Percentiles rank a stretch among this genome's conserved stretches.
Evolutionary conservation across 2,113 vertebrate species (phyloP).

Genomic region (Ceyx cyanopectus): DNA sequence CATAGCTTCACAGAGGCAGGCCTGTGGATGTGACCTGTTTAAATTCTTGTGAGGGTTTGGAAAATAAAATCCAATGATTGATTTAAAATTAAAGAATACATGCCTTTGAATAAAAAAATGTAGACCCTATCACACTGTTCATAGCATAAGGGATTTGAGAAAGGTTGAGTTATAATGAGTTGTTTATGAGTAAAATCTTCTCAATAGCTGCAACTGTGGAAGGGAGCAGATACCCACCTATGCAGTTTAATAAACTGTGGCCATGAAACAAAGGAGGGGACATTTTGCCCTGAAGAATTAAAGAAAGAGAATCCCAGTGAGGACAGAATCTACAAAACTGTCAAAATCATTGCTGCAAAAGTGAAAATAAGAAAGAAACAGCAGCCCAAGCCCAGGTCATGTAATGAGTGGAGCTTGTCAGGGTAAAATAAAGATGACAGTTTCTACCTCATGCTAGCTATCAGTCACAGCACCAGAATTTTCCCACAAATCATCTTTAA

Average conservation of each 20-base stretch:
- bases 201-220: background rate
- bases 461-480: background rate
- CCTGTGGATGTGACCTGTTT: background rate
- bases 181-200: background rate
- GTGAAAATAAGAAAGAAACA: background rate
- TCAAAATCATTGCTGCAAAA: background rate
- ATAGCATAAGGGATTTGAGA: background rate
- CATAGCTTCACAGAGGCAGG: background rate
- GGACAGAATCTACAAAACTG: background rate
- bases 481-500: background rate
- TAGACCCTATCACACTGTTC: background rate
- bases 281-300: background rate
- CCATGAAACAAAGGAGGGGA: background rate
- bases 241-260: background rate
- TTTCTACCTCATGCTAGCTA: background rate
- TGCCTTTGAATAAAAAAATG: background rate
- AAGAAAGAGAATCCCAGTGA: background rate
- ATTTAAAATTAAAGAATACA: background rate
- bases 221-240: background rate
- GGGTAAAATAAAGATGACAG: background rate
- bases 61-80: background rate
- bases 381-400: background rate
- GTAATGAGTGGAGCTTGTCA: rapidly evolving
- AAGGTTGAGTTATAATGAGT: background rate
- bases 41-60: background rate